Percentiles rank a stretch among this genome's conserved stretches.
Conservation (phyloP, 2,888 invertebrate species). For the Tridacna gigas region DNA sequence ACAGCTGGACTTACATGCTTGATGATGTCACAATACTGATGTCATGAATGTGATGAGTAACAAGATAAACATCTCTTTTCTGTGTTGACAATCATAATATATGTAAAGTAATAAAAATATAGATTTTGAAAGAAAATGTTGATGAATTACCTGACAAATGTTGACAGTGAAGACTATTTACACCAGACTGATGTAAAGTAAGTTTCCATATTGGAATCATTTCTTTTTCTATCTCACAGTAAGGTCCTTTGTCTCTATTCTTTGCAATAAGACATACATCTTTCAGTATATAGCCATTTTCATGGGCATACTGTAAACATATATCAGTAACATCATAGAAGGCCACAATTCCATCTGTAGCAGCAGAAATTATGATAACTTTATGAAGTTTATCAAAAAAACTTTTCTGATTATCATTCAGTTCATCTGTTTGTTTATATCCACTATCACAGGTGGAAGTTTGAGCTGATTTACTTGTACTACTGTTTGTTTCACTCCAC, state of each 20-base stretch:
- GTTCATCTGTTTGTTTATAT: background rate
- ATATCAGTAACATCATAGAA: conserved; percentile 88
- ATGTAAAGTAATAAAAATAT: too few relatives aligned
- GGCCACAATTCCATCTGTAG: conserved; percentile 90
- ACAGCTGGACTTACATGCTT: too few relatives aligned
- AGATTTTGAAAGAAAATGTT: background rate
- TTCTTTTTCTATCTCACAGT: background rate
- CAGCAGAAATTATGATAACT: conserved; percentile 87
- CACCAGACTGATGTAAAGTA: conserved; percentile 90
- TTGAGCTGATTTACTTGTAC: background rate
- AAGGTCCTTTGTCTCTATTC: background rate
- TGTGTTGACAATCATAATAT: too few relatives aligned
- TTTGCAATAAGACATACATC: background rate
- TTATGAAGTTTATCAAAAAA: background rate
- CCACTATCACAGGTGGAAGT: background rate
- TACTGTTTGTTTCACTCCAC: background rate
- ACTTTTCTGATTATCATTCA: background rate
- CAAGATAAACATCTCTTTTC: too few relatives aligned
- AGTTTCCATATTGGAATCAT: conserved; percentile 29
- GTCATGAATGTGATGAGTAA: too few relatives aligned
- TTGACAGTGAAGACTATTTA: conserved; percentile 88
- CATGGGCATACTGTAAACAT: conserved; percentile 41
- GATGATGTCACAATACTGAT: too few relatives aligned
- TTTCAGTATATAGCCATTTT: background rate
- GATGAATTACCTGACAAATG: conserved; percentile 81